These are phyloP conservation scores for Cyprinus carpio DNA, from an alignment of 2,113 vertebrate genomes.

Conservation along the genomic window DNA sequence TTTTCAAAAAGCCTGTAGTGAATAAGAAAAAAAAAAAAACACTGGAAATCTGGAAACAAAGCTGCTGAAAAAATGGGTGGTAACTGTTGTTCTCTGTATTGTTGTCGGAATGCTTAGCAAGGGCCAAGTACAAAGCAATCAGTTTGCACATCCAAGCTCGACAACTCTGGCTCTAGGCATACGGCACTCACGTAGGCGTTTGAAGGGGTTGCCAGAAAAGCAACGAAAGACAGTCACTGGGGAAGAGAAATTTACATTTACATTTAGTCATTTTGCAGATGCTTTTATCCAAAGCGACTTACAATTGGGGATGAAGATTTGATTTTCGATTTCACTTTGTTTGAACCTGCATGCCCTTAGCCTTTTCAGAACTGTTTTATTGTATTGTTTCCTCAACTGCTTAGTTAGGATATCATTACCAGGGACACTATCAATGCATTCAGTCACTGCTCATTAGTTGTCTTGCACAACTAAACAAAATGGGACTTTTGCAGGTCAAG, in stretches of 20 bases:
- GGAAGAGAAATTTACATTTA: slow-evolving; percentile 29
- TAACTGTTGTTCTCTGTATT: slow-evolving; percentile 12
- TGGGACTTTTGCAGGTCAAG: not conserved
- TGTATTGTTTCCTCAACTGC: slow-evolving; percentile 34
- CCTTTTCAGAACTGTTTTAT: slow-evolving; percentile 14
- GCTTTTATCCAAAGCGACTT: too few relatives aligned
- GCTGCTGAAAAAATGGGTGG: not conserved
- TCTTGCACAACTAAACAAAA: slow-evolving; percentile 29
- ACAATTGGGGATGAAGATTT: slow-evolving; percentile 19
- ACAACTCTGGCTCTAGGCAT: slow-evolving; percentile 25
- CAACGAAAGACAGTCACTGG: slow-evolving; percentile 36
- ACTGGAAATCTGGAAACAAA: not conserved
- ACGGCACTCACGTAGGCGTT: slow-evolving; percentile 31
- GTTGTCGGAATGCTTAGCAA: slow-evolving; percentile 1
- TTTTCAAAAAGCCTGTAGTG: not conserved
- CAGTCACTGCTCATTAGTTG: slow-evolving; percentile 28
- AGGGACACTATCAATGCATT: slow-evolving; percentile 20
- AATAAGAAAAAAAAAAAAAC: not conserved
- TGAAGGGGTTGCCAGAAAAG: slow-evolving; percentile 24
- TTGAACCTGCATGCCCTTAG: slow-evolving; percentile 12
- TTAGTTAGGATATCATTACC: slow-evolving; percentile 23
- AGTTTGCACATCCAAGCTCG: slow-evolving; percentile 45
- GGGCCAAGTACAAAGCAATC: slow-evolving; percentile 52
- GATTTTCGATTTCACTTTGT: slow-evolving; percentile 35
- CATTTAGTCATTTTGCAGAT: too few relatives aligned